A percentile compares a stretch with the other conserved stretches of the same genome.
phyloP scores from a whole-genome alignment of 1,140 invertebrate species.

The Himalopsyche phryganea region DNA sequence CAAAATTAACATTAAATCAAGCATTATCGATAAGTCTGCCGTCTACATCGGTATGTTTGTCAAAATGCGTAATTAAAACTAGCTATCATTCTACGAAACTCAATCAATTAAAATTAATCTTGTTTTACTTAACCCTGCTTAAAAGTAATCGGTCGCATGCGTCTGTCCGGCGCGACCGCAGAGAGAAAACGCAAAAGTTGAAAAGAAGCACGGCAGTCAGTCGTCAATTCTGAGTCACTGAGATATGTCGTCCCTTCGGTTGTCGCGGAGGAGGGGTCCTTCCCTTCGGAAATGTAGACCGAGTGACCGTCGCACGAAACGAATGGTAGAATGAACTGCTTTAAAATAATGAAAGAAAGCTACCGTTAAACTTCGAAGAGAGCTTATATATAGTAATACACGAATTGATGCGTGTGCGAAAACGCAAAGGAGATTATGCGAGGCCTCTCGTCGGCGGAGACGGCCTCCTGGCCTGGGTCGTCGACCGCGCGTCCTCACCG shows the following conservation, averaged over 20 bases:
- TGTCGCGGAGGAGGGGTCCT: too few species aligned
- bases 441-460: too few species aligned
- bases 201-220: background rate
- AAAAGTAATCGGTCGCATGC: too few species aligned
- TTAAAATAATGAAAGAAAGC: too few species aligned
- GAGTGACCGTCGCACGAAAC: too few species aligned
- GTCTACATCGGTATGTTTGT: slow-evolving; percentile 8
- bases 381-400: slow-evolving; percentile 25
- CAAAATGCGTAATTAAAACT: slow-evolving; percentile 24
- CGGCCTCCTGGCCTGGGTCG: background rate
- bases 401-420: slow-evolving; percentile 9
- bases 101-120: slow-evolving; percentile 10
- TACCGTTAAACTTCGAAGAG: slow-evolving; percentile 20
- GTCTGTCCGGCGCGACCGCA: too few species aligned
- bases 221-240: too few species aligned
- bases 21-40: slow-evolving; percentile 3
- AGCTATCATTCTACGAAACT: slow-evolving; percentile 14
- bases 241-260: too few species aligned
- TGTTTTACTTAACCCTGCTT: background rate
- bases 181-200: background rate
- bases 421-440: slow-evolving; percentile 2
- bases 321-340: too few species aligned
- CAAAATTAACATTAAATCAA: slow-evolving; percentile 29
- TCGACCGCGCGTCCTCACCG: slow-evolving; percentile 9
- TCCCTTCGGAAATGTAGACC: too few species aligned